Evolutionary conservation across 2,797 vertebrate species (phyloP).

Genomic region (Galagoides demidoff): DNA sequence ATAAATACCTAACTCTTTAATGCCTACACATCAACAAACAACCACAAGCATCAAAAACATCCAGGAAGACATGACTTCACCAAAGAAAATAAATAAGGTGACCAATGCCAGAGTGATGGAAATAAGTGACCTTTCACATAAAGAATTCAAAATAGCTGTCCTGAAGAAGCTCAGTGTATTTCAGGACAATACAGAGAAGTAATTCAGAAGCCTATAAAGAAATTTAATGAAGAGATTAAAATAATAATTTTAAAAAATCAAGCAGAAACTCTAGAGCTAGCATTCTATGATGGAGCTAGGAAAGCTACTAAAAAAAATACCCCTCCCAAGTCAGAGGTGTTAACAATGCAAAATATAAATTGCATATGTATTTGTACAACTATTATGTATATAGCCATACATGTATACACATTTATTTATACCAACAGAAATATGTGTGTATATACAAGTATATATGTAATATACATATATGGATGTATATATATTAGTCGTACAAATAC

Average conservation of each 20-base stretch:
- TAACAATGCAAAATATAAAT: conserved; percentile 5
- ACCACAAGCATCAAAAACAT: too few species aligned
- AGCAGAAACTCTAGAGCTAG: not conserved
- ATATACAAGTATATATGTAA: not conserved
- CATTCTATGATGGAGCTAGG: not conserved
- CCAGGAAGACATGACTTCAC: not conserved
- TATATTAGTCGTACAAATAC: not conserved
- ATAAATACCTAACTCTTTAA: not conserved
- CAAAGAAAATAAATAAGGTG: not conserved
- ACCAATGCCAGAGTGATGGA: not conserved
- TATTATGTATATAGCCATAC: not conserved
- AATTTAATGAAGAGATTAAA: not conserved
- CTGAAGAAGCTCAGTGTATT: not conserved
- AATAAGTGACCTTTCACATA: not conserved
- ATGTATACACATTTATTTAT: not conserved
- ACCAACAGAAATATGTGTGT: not conserved
- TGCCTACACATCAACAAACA: too few species aligned
- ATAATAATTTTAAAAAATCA: not conserved
- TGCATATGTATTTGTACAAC: not conserved
- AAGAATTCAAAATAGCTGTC: not conserved
- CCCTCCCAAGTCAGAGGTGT: not conserved
- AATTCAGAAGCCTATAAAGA: not conserved
- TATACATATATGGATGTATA: not conserved
- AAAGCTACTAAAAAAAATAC: not conserved
- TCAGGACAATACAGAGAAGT: not conserved